Evolutionary conservation across 1,140 invertebrate genomes (phyloP).

Genomic region (Hetaerina americana): DNA sequence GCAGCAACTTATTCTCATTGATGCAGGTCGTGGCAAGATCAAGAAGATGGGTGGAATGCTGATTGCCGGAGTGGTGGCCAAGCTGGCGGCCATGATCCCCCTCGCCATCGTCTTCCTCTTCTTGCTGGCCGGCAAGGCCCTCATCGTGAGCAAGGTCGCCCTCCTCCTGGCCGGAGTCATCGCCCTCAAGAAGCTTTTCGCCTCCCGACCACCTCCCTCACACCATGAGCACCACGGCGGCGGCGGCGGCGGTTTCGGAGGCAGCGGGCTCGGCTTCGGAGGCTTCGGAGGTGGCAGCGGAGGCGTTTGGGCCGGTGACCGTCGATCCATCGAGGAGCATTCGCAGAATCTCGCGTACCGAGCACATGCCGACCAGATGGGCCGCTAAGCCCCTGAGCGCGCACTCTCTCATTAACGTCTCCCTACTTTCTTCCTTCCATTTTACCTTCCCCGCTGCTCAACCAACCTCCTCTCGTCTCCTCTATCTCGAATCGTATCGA

Average conservation of each 20-base stretch:
- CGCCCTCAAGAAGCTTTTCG: constrained; percentile 58
- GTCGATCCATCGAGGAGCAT: background rate
- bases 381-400: too few relatives aligned
- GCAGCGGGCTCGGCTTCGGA: background rate
- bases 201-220: constrained; percentile 32
- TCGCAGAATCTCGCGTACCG: background rate
- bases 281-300: background rate
- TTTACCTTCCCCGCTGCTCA: too few relatives aligned
- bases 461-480: too few relatives aligned
- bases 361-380: background rate
- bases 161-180: constrained; percentile 58
- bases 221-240: background rate
- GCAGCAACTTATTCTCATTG: too few relatives aligned
- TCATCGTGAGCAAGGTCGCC: constrained; percentile 62
- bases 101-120: constrained; percentile 59
- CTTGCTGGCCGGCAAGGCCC: constrained; percentile 57
- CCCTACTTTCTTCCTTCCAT: too few relatives aligned
- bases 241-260: background rate
- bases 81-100: constrained; percentile 56
- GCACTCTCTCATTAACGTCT: too few relatives aligned
- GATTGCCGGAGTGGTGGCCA: constrained; percentile 64
- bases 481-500: too few relatives aligned
- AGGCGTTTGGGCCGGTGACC: background rate
- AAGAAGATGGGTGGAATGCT: constrained; percentile 74
- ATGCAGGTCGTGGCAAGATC: constrained; percentile 54